A percentile compares a stretch with the other conserved stretches of the same genome.
Conservation (phyloP, 2,888 invertebrate genomes). For the Drosophila falleni region DNA sequence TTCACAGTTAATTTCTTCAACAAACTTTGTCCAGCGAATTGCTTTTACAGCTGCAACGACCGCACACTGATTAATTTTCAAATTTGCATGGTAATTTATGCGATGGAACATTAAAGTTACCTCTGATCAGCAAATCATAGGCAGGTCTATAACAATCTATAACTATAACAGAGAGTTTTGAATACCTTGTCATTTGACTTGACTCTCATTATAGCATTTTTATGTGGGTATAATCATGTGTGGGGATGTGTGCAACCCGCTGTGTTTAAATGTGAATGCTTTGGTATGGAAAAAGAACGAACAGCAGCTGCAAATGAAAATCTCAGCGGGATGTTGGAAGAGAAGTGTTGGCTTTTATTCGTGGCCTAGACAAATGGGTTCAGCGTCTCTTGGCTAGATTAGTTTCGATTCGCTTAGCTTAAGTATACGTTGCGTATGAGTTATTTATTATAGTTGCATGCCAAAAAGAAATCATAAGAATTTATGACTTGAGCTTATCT, state of each 20-base stretch:
- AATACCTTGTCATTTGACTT: background rate
- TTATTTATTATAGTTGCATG: conserved; percentile 23
- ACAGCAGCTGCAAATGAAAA: conserved; percentile 46
- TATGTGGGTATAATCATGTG: conserved; percentile 10
- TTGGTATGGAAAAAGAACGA: conserved; percentile 29
- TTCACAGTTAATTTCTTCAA: background rate
- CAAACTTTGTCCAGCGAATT: conserved; percentile 23
- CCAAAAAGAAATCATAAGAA: conserved; percentile 9
- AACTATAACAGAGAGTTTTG: background rate
- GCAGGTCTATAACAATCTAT: background rate
- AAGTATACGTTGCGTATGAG: conserved; percentile 39
- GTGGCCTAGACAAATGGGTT: conserved; percentile 46
- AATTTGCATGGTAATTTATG: conserved; percentile 65
- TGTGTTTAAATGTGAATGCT: conserved; percentile 38
- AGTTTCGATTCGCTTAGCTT: conserved; percentile 15
- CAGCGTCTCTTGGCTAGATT: conserved; percentile 45
- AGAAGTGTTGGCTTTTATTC: conserved; percentile 30
- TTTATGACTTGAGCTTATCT: conserved; percentile 22
- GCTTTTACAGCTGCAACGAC: conserved; percentile 25
- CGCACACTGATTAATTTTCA: conserved; percentile 48
- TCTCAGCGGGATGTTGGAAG: conserved; percentile 39
- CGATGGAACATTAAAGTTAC: background rate
- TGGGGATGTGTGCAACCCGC: conserved; percentile 25
- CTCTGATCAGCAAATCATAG: conserved; percentile 9
- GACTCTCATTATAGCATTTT: conserved; percentile 2